Evolutionary conservation across 2,797 vertebrate species (phyloP).

Genomic region (Rachycentron canadum): DNA sequence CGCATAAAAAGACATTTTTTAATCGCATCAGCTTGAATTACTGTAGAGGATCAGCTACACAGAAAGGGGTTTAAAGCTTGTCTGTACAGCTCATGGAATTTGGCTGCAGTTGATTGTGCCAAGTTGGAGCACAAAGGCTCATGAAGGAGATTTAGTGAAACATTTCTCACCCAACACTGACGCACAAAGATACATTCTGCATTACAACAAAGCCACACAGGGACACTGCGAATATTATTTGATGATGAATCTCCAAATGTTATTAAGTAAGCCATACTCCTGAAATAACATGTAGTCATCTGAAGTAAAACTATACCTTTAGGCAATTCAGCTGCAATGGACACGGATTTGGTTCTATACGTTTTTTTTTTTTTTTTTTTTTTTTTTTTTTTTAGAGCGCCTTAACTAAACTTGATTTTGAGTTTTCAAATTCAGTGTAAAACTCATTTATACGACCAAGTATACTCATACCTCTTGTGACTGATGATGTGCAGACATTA

Average conservation of each 20-base stretch:
- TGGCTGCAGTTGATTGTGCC: slow-evolving; percentile 63
- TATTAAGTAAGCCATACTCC: not conserved
- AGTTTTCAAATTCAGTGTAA: slow-evolving; percentile 9
- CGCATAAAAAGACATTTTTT: slow-evolving; percentile 77
- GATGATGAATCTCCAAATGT: slow-evolving; percentile 16
- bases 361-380: slow-evolving; percentile 9
- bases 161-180: slow-evolving; percentile 37
- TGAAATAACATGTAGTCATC: slow-evolving; percentile 5
- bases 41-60: slow-evolving; percentile 64
- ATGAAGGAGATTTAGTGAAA: slow-evolving; percentile 52
- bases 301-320: not conserved
- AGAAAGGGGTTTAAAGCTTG: slow-evolving; percentile 68
- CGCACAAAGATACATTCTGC: slow-evolving; percentile 25
- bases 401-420: not conserved
- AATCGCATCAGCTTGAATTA: slow-evolving; percentile 85
- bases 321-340: not conserved
- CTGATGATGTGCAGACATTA: not conserved
- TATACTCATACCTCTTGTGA: not conserved
- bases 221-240: not conserved
- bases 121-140: slow-evolving; percentile 54
- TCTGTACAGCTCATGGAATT: slow-evolving; percentile 58
- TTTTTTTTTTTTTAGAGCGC: no score
- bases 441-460: not conserved
- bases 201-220: slow-evolving; percentile 37
- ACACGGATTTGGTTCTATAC: not conserved